A percentile compares a stretch with the other conserved stretches of the same genome.
Evolutionary conservation across 2,888 invertebrate species (phyloP).

Genomic region (Drosophila quasianomalipes): DNA sequence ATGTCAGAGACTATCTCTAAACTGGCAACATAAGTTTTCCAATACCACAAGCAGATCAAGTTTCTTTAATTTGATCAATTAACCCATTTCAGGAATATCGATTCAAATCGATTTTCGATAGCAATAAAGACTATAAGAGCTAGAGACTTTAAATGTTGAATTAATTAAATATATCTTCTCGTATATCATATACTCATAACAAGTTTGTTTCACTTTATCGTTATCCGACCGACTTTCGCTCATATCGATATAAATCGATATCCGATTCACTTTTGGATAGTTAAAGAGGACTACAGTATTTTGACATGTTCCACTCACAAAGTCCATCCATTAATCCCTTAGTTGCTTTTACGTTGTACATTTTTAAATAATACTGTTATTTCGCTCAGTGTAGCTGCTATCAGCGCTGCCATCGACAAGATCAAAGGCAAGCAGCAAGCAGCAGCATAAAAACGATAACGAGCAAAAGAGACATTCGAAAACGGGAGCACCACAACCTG

Average conservation of each 20-base stretch:
- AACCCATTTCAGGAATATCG: neutral
- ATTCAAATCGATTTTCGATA: neutral
- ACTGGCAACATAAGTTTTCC: neutral
- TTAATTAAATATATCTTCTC: neutral
- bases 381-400: conserved; percentile 38
- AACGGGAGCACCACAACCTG: conserved; percentile 36
- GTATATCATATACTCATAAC: neutral
- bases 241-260: neutral
- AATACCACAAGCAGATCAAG: neutral
- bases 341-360: fast-evolving
- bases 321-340: no score
- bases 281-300: neutral
- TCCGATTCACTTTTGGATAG: neutral
- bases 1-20: neutral
- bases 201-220: neutral
- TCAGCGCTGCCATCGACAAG: conserved; percentile 72
- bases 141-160: neutral
- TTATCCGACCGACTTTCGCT: neutral
- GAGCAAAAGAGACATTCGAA: conserved; percentile 61
- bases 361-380: neutral
- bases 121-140: neutral
- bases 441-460: conserved; percentile 69
- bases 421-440: conserved; percentile 66
- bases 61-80: neutral
- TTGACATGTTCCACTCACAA: no score